Base-by-base conservation (phyloP, 1,140 invertebrate genomes). In the Drosophila miranda region DNA sequence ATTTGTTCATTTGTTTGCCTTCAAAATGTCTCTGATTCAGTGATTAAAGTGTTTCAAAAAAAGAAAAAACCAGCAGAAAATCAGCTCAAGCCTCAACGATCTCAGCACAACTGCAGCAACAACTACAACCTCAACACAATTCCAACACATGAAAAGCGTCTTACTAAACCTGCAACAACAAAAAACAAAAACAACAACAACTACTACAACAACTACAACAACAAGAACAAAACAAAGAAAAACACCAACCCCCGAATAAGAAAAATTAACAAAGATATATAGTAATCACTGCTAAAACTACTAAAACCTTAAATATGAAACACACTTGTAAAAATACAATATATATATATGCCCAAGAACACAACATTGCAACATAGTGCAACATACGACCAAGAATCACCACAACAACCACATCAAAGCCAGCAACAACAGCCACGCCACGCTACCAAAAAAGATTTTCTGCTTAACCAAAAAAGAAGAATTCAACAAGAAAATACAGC, bases 331-430 rank as follows among this genome's bases (percentile, higher is more conserved):
- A 68, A 68, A 56, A 42, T 54, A 68, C 42, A 44, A 42, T 64
- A 23, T 23, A 23, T 23, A 23, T 5, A 26, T 26, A 68, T 55
- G 44, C 55, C 61, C 42, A 41, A 59, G 19, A 50, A 44, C 41
- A 44, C 41, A 66, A 64, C 43, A 28, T 43, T 30, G 13, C 38
- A 57, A 81, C 78, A 81, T 81, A 73, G 51, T 81, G 78, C 81
- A 81, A 61, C 77, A 81, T 81, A 81, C 50, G 41, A 77, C 78
- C 81, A 81, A 53, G 41, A 58, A 68, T 60, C 73, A 81, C 73
- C 64, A 64, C 38, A 59, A 46, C n/a, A 68, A 51, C 58, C 62
- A 75, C 72, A 73, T 58, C 57, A 67, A 73, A 52, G 54, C 62
- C 34, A 38, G 68, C 78, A 81, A 81, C 43, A 57, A 78, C 8